Base-by-base conservation (phyloP, 1,140 invertebrate species). In the Bathynomus jamesi region DNA sequence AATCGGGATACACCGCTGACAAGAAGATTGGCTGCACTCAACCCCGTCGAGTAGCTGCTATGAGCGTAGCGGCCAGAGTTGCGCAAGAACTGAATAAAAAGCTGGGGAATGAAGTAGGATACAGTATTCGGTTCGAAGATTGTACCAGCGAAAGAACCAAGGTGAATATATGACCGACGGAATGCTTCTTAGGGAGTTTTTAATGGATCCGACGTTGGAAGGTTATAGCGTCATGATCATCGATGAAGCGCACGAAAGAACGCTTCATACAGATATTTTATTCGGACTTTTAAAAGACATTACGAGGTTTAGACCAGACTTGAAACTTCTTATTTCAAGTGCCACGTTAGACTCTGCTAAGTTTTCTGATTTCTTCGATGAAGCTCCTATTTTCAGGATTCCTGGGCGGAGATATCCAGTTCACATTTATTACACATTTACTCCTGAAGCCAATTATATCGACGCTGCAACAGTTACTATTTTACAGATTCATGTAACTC, bases 141-240 rank as follows among this genome's bases (percentile, higher is more conserved):
- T 90, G 89, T 79, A 90, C 90, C 3, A 89, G 88, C 21, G 88
- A 90, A 79, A 81, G 87, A 70, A 87, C 87, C n/a, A 79, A 88
- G 4, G 89, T 99, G n/a, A 99, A 83, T 99, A 99, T 79, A 99
- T 99, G 96, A 99, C 98, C 60, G 98, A 99, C 84, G 98, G 98
- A 80, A 99, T 98, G 79, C 82, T 99, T 61, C 90, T 99, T 64
- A 85, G 97, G 80, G 98, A 99, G 84, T 99, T 99, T 83, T 85
- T 99, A 2, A 92, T 93, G 70, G 97, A 99, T 83, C 96, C 96
- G 0, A 96, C 98, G 85, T 84, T 99, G 28, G 89, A 88, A 53
- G 89, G 90, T 1, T 98, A 98, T 82, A 89, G 92, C 85, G 96
- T 98, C 0, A 93, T 99, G 89, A 99, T 99, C 72, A 97, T 99